Evolutionary conservation across 2,797 vertebrate species (phyloP).

Genomic region (Remorina albescens): DNA sequence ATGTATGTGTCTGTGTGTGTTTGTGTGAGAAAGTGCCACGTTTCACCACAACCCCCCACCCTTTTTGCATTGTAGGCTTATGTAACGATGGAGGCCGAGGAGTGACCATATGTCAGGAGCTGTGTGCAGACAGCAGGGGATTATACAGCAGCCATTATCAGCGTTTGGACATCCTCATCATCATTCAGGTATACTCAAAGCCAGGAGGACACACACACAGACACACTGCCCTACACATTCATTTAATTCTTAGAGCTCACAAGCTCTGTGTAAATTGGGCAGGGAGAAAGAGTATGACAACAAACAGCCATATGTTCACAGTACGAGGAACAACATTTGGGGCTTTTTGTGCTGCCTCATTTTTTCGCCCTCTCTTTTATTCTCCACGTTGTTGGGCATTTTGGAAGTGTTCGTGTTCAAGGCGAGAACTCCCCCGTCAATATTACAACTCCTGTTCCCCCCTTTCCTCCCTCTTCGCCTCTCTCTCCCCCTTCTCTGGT

Average conservation of each 20-base stretch:
- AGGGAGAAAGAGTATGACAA: conserved; percentile 80
- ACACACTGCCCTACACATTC: conserved; percentile 51
- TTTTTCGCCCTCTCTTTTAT: conserved; percentile 67
- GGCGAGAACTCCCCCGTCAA: conserved; percentile 69
- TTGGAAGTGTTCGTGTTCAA: conserved; percentile 76
- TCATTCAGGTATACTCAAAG: conserved; percentile 80
- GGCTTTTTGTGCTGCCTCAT: conserved; percentile 71
- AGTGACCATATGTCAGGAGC: conserved; percentile 88
- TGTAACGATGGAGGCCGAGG: conserved; percentile 82
- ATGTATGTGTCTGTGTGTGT: conserved; percentile 24
- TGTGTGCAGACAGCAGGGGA: conserved; percentile 80
- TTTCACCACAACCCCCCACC: conserved; percentile 61
- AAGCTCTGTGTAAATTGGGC: conserved; percentile 80
- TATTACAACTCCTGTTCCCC: conserved; percentile 31
- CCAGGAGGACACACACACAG: conserved; percentile 58
- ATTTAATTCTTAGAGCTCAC: conserved; percentile 69
- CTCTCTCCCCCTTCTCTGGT: conserved; percentile 33
- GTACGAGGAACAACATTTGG: conserved; percentile 79
- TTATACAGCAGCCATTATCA: conserved; percentile 81
- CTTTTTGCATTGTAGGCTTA: conserved; percentile 78
- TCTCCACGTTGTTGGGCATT: conserved; percentile 62
- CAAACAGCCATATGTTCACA: conserved; percentile 86
- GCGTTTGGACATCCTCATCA: conserved; percentile 74
- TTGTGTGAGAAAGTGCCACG: conserved; percentile 78
- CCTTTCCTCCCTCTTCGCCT: conserved; percentile 3